phyloP scores from a whole-genome alignment of 2,888 invertebrate species.

The Ornithoptera alexandrae region DNA sequence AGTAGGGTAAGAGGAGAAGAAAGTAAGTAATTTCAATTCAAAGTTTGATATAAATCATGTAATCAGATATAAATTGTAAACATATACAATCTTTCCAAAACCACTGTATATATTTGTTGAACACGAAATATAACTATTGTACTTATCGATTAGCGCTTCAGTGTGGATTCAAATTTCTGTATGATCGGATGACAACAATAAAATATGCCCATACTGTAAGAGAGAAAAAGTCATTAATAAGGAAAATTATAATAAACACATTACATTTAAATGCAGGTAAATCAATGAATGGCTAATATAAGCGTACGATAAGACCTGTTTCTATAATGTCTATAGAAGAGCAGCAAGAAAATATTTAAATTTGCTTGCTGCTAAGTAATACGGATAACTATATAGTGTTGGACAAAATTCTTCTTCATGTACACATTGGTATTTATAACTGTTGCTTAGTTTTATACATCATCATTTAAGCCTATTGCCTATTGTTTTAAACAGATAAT shows the following conservation, averaged over 20 bases:
- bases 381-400: no score
- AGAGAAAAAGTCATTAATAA: not conserved
- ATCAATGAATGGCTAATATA: not conserved
- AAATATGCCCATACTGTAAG: conserved; percentile 66
- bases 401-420: no score
- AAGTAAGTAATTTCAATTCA: not conserved
- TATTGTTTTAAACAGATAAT: no score
- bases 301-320: no score
- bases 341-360: no score
- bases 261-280: not conserved
- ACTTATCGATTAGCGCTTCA: conserved; percentile 12
- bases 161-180: conserved; percentile 37
- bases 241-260: not conserved
- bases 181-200: conserved; percentile 58
- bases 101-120: conserved; percentile 1
- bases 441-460: no score
- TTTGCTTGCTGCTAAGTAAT: no score
- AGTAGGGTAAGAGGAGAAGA: no score
- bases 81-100: not conserved
- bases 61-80: not conserved
- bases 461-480: no score
- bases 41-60: not conserved
- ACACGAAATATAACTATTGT: not conserved
- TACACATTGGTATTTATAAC: no score
- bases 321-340: no score